Percentiles rank a stretch among this genome's conserved stretches.
Evolutionary conservation across 2,113 vertebrate genomes (phyloP).

Genomic region (Sylvilagus bachmani): DNA sequence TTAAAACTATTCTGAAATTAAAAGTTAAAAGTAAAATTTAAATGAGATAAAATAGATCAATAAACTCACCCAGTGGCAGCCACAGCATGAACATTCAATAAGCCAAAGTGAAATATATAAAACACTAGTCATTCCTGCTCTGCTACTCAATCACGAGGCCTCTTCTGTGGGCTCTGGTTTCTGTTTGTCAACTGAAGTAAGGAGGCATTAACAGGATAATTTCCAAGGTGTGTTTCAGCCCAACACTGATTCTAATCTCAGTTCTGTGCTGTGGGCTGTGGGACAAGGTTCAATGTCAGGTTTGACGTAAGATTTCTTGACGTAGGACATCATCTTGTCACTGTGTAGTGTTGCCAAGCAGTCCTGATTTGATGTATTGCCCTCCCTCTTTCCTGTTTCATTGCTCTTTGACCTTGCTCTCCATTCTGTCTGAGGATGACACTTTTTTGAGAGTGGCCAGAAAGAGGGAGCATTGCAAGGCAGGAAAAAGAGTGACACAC

Average conservation of each 20-base stretch:
- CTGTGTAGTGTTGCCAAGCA: not conserved
- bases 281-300: slow-evolving; percentile 15
- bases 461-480: not conserved
- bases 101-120: not conserved
- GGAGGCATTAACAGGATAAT: not conserved
- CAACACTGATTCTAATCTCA: slow-evolving; percentile 16
- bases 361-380: slow-evolving; percentile 6
- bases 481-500: not conserved
- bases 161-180: not conserved
- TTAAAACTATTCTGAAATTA: too few species aligned
- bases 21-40: not conserved
- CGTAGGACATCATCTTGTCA: slow-evolving; percentile 19
- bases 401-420: slow-evolving; percentile 38
- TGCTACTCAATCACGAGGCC: not conserved
- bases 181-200: not conserved
- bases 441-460: not conserved
- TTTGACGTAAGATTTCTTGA: slow-evolving; percentile 15
- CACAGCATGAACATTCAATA: not conserved
- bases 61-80: not conserved
- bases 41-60: not conserved
- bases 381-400: not conserved
- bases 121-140: not conserved
- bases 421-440: not conserved
- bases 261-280: not conserved
- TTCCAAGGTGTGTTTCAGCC: not conserved